phyloP scores from a whole-genome alignment of 2,888 invertebrate genomes.

The Drosophila heteroneura region DNA sequence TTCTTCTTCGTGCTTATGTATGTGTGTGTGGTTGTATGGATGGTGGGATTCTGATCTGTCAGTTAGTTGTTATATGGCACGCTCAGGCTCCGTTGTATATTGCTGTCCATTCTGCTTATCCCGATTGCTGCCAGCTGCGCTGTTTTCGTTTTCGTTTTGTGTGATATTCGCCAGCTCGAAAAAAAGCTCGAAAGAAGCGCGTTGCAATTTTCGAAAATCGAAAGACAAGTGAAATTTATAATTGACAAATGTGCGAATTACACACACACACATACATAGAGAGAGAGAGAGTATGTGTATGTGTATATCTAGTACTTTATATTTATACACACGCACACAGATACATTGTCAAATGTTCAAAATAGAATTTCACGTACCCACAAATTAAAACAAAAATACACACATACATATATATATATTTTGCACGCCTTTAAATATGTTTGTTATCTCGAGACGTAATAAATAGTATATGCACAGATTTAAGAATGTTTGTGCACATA shows the following conservation, averaged over 20 bases:
- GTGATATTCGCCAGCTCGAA: constrained; percentile 16
- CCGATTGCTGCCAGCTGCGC: constrained; percentile 9
- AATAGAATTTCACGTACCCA: constrained; percentile 35
- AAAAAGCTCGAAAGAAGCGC: constrained; percentile 21
- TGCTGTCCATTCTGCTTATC: constrained; percentile 27
- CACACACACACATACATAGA: constrained; percentile 2
- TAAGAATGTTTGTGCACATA: constrained; percentile 1
- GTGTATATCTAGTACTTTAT: constrained; percentile 19
- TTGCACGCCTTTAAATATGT: constrained; percentile 3
- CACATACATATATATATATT: background rate
- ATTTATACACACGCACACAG: constrained; percentile 10
- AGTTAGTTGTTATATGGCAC: constrained; percentile 54
- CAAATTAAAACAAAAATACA: constrained; percentile 6
- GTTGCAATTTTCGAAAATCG: constrained; percentile 31
- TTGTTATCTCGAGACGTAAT: constrained; percentile 30
- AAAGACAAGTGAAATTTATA: constrained; percentile 39
- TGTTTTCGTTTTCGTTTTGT: constrained; percentile 8
- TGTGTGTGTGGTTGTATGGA: constrained; percentile 34
- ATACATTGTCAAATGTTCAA: constrained; percentile 24
- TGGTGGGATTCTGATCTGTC: constrained; percentile 52
- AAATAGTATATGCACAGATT: constrained; percentile 10
- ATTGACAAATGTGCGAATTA: constrained; percentile 45
- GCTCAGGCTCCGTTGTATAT: constrained; percentile 60
- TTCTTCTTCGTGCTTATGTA: constrained; percentile 48
- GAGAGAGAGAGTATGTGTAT: background rate